Evolutionary conservation across 2,888 invertebrate species (phyloP).

Genomic region (Orthosia gracilis): DNA sequence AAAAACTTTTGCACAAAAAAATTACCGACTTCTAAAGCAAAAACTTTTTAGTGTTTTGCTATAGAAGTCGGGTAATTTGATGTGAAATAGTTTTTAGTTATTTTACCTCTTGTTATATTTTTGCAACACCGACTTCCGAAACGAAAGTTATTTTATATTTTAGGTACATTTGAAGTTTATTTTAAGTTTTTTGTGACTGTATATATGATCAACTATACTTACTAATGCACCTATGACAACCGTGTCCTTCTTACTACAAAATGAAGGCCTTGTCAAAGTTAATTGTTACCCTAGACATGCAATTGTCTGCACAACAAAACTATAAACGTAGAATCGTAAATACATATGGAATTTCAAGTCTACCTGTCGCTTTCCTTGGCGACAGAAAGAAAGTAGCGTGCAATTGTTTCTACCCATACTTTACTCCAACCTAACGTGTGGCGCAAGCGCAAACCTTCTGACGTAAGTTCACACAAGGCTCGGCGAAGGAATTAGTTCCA

Average conservation of each 20-base stretch:
- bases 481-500: conserved; percentile 59
- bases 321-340: conserved; percentile 30
- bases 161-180: too few relatives aligned
- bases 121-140: too few relatives aligned
- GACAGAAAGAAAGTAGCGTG: conserved; percentile 53
- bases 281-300: background rate
- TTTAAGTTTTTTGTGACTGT: too few relatives aligned
- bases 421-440: conserved; percentile 37
- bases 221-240: too few relatives aligned
- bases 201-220: too few relatives aligned
- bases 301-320: conserved; percentile 2
- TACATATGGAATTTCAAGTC: conserved; percentile 44
- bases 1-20: too few relatives aligned
- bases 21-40: too few relatives aligned
- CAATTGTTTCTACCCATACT: conserved; percentile 27
- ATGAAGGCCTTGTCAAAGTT: background rate
- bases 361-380: conserved; percentile 52
- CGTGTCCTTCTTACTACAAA: background rate
- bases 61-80: too few relatives aligned
- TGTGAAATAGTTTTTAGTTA: too few relatives aligned
- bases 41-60: too few relatives aligned
- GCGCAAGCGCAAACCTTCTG: conserved; percentile 35
- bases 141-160: too few relatives aligned
- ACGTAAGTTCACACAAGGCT: conserved; percentile 39
- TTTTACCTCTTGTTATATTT: too few relatives aligned